phyloP scores from a whole-genome alignment of 2,888 invertebrate species.

The Chaetogeoica ovagalla region DNA sequence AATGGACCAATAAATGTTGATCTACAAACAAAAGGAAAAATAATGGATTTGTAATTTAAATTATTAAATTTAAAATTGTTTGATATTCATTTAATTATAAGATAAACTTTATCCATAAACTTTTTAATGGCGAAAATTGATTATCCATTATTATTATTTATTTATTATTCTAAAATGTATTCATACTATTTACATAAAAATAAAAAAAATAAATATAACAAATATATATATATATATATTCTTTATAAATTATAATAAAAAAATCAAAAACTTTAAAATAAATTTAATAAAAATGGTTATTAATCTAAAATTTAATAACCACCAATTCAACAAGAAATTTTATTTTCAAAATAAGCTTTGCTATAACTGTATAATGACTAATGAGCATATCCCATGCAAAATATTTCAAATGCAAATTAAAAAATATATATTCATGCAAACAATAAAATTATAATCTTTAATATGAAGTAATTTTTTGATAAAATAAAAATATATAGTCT shows the following conservation, averaged over 20 bases:
- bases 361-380: not conserved
- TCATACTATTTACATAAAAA: not conserved
- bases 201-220: not conserved
- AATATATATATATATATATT: not conserved
- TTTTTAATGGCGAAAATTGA: too few relatives aligned
- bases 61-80: not conserved
- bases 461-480: not conserved
- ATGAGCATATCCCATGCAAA: constrained; percentile 1
- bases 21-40: constrained; percentile 62
- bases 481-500: not conserved
- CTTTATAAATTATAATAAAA: not conserved
- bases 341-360: not conserved
- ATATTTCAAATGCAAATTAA: not conserved
- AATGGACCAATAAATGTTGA: constrained; percentile 79
- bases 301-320: not conserved
- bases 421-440: constrained; percentile 13
- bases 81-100: not conserved
- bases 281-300: not conserved
- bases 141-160: too few relatives aligned
- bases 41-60: not conserved
- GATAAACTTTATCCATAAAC: too few relatives aligned
- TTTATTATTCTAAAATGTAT: too few relatives aligned
- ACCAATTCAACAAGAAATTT: not conserved
- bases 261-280: not conserved
- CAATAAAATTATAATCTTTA: not conserved